A percentile compares a stretch with the other conserved stretches of the same genome.
phyloP scores from a whole-genome alignment of 1,140 invertebrate genomes.

The Scaptomyza pallida region DNA sequence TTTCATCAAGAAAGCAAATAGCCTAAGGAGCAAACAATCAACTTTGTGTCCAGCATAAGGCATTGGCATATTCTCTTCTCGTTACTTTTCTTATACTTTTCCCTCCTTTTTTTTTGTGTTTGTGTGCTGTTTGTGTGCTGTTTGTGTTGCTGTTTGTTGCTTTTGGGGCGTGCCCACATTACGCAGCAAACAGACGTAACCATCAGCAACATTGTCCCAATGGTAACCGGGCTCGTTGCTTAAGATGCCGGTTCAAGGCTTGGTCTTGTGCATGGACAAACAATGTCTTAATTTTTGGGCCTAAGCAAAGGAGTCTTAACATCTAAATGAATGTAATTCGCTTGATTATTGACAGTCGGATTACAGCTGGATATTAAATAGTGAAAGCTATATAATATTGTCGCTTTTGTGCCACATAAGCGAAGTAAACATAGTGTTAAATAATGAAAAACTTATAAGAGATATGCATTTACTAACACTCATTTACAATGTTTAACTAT shows the following conservation, averaged over 20 bases:
- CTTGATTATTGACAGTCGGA: slow-evolving; percentile 2
- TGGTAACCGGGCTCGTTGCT: neutral
- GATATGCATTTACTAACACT: too few species aligned
- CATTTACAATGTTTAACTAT: neutral
- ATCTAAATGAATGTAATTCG: slow-evolving; percentile 21
- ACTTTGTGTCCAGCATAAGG: slow-evolving; percentile 61
- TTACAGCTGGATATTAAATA: slow-evolving; percentile 7
- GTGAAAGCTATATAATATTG: neutral
- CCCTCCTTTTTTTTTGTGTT: neutral
- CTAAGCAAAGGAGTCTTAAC: neutral
- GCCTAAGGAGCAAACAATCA: slow-evolving; percentile 77
- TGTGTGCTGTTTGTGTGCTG: too few species aligned
- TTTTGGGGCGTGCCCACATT: slow-evolving; percentile 19
- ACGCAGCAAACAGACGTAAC: slow-evolving; percentile 17
- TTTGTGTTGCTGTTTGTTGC: slow-evolving; percentile 17
- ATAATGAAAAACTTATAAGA: too few species aligned
- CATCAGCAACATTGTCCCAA: slow-evolving; percentile 7
- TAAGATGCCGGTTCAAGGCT: slow-evolving; percentile 36
- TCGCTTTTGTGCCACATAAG: neutral
- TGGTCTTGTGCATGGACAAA: slow-evolving; percentile 10
- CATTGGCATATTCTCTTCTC: slow-evolving; percentile 42
- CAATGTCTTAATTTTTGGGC: slow-evolving; percentile 24
- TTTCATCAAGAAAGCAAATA: slow-evolving; percentile 82
- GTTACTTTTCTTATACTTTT: neutral
- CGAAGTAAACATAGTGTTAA: too few species aligned